Evolutionary conservation across 2,888 invertebrate genomes (phyloP).

Genomic region (Nipponacmea schrenckii): DNA sequence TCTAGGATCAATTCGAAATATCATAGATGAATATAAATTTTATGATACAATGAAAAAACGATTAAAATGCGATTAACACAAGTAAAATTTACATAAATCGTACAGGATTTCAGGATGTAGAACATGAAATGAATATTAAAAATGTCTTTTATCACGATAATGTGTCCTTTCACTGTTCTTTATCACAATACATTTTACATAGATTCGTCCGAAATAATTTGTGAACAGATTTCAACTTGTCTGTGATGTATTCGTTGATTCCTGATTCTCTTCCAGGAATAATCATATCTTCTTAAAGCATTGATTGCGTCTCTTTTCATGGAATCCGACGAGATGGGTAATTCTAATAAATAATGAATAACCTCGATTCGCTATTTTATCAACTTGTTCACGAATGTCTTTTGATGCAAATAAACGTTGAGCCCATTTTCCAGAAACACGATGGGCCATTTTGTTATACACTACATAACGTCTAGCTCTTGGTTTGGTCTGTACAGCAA

Average conservation of each 20-base stretch:
- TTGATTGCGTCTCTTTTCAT: slow-evolving; percentile 10
- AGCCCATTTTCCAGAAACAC: slow-evolving; percentile 37
- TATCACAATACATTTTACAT: not conserved
- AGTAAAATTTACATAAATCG: too few relatives aligned
- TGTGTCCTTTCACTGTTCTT: not conserved
- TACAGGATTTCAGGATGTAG: too few relatives aligned
- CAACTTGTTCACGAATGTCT: slow-evolving; percentile 33
- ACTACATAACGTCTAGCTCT: slow-evolving; percentile 36
- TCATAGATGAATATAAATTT: too few relatives aligned
- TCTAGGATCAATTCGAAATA: too few relatives aligned
- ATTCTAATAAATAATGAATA: slow-evolving; percentile 34
- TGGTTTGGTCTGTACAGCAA: slow-evolving; percentile 33
- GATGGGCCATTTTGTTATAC: slow-evolving; percentile 33
- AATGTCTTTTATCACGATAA: too few relatives aligned
- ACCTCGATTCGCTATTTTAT: slow-evolving; percentile 33
- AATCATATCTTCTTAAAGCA: slow-evolving; percentile 36
- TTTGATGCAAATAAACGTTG: slow-evolving; percentile 30
- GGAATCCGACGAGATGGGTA: not conserved
- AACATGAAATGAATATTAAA: too few relatives aligned
- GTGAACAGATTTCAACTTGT: slow-evolving; percentile 1
- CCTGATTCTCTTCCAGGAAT: slow-evolving; percentile 34
- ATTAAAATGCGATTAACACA: too few relatives aligned
- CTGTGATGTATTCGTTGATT: slow-evolving; percentile 18
- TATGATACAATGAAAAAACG: too few relatives aligned
- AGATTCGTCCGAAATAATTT: not conserved